These are phyloP conservation scores for Antheraea yamamai DNA, from an alignment of 2,888 invertebrate species.

Conservation along the genomic window DNA sequence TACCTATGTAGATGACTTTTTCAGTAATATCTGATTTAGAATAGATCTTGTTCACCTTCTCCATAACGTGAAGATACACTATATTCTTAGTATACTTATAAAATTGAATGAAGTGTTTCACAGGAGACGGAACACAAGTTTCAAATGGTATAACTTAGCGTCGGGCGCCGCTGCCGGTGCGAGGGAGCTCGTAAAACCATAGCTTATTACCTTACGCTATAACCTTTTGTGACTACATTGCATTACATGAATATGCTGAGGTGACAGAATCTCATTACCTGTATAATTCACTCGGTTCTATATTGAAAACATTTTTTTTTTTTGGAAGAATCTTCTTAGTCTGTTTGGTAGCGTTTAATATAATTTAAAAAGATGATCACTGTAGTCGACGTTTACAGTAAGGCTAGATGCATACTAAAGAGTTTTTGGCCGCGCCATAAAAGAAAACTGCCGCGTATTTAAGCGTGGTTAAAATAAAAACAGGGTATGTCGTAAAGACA, in stretches of 20 bases:
- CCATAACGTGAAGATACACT: background rate
- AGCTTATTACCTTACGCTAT: constrained; percentile 34
- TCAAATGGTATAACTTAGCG: constrained; percentile 25
- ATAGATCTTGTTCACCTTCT: background rate
- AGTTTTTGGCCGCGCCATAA: too few relatives aligned
- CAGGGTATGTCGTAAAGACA: too few relatives aligned
- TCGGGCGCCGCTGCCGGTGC: constrained; percentile 16
- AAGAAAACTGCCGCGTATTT: too few relatives aligned
- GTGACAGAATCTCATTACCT: constrained; percentile 26
- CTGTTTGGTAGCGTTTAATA: background rate
- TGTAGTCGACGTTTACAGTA: background rate
- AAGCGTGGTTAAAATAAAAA: too few relatives aligned
- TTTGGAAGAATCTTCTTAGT: background rate
- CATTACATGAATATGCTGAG: constrained; percentile 20
- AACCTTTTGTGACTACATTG: constrained; percentile 26
- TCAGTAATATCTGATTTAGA: background rate
- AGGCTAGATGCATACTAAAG: too few relatives aligned
- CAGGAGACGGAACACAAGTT: constrained; percentile 23
- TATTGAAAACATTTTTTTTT: background rate
- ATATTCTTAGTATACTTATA: constrained; percentile 13
- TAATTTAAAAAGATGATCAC: background rate
- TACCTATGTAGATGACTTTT: too few relatives aligned
- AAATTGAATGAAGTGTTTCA: constrained; percentile 28
- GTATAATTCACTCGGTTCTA: constrained; percentile 3
- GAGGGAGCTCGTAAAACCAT: constrained; percentile 28